Conservation (phyloP, 1,140 invertebrate species). For the Brachystomella parvula region DNA sequence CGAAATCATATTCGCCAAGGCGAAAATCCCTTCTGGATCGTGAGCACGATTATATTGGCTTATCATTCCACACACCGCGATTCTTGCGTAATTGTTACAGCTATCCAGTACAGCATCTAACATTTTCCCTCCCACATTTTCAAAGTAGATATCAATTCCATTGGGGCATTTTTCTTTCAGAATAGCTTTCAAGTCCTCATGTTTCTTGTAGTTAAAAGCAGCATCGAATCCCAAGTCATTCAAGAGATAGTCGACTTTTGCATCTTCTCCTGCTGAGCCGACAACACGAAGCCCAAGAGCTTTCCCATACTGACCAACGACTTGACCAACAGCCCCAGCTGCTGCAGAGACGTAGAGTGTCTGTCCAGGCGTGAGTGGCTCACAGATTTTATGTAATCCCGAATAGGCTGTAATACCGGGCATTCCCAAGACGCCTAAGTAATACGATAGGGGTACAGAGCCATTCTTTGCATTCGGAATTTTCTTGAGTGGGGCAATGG, state of each 20-base stretch:
- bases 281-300: slow-evolving; percentile 11
- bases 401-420: neutral
- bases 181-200: neutral
- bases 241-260: slow-evolving; percentile 1
- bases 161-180: slow-evolving; percentile 14
- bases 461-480: neutral
- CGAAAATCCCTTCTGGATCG: slow-evolving; percentile 2
- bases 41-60: slow-evolving; percentile 3
- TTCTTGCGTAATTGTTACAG: neutral
- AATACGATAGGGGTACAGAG: slow-evolving; percentile 3
- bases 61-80: slow-evolving; percentile 14
- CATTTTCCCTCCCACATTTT: slow-evolving; percentile 15
- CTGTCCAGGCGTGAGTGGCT: neutral
- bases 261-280: slow-evolving; percentile 10
- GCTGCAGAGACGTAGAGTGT: neutral
- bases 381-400: neutral
- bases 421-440: slow-evolving; percentile 8
- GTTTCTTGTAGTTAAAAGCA: slow-evolving; percentile 17
- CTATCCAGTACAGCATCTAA: neutral
- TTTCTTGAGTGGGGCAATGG: neutral
- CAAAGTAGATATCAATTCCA: slow-evolving; percentile 21
- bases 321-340: slow-evolving; percentile 18
- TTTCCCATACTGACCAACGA: slow-evolving; percentile 19
- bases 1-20: neutral
- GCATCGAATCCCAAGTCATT: slow-evolving; percentile 10